Conservation (phyloP, 2,113 vertebrate species). For the Hymenochirus boettgeri region DNA sequence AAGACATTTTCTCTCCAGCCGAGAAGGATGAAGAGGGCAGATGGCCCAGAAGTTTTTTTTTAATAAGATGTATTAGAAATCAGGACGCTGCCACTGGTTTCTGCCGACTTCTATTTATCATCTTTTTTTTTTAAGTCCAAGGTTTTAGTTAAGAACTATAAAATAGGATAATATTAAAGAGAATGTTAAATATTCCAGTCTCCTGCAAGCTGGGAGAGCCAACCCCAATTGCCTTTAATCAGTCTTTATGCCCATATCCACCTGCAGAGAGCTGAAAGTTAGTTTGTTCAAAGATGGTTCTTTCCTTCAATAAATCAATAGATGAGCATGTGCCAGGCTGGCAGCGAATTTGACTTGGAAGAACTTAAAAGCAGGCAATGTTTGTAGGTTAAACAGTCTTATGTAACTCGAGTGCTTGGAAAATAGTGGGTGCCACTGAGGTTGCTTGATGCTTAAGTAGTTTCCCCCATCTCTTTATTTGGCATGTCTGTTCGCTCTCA, state of each 20-base stretch:
- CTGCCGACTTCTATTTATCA: too few species aligned
- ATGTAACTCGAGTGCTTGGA: conserved; percentile 45
- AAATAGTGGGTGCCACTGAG: conserved; percentile 49
- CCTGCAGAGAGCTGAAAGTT: conserved; percentile 7
- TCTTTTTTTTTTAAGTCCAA: too few species aligned
- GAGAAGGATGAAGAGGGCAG: conserved; percentile 62
- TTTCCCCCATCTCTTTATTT: conserved; percentile 63
- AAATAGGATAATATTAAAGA: conserved; percentile 15
- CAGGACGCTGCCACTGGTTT: background rate
- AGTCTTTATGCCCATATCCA: conserved; percentile 21
- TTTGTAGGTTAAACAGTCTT: conserved; percentile 32
- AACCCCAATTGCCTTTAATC: conserved; percentile 18
- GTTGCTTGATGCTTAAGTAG: conserved; percentile 57
- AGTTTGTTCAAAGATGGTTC: conserved; percentile 33
- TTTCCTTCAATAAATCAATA: conserved; percentile 18
- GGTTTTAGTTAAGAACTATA: background rate
- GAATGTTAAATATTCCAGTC: conserved; percentile 12
- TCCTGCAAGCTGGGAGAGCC: conserved; percentile 5
- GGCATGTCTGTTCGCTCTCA: conserved; percentile 57
- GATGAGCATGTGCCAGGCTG: conserved; percentile 19
- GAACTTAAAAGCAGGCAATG: conserved; percentile 5
- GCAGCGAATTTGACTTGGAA: conserved; percentile 24
- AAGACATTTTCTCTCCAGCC: conserved; percentile 65
- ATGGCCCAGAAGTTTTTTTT: conserved; percentile 43
- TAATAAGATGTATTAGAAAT: background rate